phyloP scores from a whole-genome alignment of 1,140 invertebrate genomes.

The honey bee (Apis mellifera) region DNA sequence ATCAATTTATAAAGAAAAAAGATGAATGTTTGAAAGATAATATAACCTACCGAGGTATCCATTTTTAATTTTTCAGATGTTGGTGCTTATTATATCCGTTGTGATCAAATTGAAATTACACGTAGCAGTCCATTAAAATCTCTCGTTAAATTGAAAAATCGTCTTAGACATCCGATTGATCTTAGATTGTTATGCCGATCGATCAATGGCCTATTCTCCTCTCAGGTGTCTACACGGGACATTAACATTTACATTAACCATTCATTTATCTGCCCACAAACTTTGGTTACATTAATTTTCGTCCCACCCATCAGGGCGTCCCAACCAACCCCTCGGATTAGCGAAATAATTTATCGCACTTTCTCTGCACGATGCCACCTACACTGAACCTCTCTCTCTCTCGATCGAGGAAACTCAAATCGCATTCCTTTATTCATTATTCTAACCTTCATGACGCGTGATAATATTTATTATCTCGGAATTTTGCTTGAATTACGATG shows the following conservation, averaged over 20 bases:
- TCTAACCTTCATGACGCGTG: background rate
- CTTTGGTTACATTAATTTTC: constrained; percentile 44
- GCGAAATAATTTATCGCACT: constrained; percentile 58
- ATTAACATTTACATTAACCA: constrained; percentile 54
- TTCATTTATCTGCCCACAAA: constrained; percentile 44
- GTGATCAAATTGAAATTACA: background rate
- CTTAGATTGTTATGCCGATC: constrained; percentile 17
- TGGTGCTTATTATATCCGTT: background rate
- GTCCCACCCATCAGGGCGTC: constrained; percentile 37
- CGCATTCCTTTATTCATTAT: background rate
- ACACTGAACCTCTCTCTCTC: constrained; percentile 13
- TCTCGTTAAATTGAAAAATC: background rate
- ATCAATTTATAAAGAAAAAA: too few relatives aligned
- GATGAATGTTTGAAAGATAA: too few relatives aligned
- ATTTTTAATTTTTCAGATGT: background rate
- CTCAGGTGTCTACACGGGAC: background rate
- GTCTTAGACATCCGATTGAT: background rate
- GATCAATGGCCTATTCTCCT: constrained; percentile 32
- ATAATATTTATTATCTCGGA: background rate
- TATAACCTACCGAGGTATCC: background rate
- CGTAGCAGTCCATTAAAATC: background rate
- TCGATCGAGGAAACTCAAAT: constrained; percentile 9
- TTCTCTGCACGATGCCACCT: constrained; percentile 46
- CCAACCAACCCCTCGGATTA: constrained; percentile 51
- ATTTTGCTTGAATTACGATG: background rate